phyloP scores from a whole-genome alignment of 2,888 invertebrate genomes.

The Actias luna region DNA sequence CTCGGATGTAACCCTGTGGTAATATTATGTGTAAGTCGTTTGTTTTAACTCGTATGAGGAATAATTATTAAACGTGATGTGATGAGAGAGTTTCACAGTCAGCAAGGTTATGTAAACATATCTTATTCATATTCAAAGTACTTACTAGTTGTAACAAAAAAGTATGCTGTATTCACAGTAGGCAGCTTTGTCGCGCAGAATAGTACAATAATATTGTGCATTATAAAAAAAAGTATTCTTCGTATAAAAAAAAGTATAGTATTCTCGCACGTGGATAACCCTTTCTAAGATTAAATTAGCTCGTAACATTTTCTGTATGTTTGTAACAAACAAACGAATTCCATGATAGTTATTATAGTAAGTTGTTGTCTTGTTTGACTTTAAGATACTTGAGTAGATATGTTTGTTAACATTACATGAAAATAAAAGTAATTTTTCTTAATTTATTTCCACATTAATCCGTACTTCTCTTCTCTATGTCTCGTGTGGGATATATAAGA shows the following conservation, averaged over 20 bases:
- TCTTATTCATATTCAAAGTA: constrained; percentile 26
- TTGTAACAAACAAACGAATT: no score
- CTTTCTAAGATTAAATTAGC: not conserved
- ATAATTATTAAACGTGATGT: constrained; percentile 55
- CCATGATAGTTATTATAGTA: not conserved
- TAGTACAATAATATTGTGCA: no score
- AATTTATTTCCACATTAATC: not conserved
- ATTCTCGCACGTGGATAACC: not conserved
- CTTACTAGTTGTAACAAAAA: not conserved
- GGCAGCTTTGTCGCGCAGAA: no score
- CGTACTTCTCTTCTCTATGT: no score
- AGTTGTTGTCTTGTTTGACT: no score
- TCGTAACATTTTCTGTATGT: no score
- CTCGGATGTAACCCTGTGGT: constrained; percentile 38
- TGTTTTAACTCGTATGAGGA: constrained; percentile 37
- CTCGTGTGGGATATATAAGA: no score
- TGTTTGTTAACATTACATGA: no score
- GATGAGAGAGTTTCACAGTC: constrained; percentile 48
- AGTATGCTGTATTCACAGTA: no score
- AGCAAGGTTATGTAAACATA: constrained; percentile 35
- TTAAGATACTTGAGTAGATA: no score
- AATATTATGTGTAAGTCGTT: constrained; percentile 36
- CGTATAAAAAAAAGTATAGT: no score
- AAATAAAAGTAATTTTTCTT: not conserved
- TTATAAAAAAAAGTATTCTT: no score